Evolutionary conservation across 2,113 vertebrate genomes (phyloP), one percentile per base, ranked within the genome.

Genomic region (Trematocara variabile): DNA sequence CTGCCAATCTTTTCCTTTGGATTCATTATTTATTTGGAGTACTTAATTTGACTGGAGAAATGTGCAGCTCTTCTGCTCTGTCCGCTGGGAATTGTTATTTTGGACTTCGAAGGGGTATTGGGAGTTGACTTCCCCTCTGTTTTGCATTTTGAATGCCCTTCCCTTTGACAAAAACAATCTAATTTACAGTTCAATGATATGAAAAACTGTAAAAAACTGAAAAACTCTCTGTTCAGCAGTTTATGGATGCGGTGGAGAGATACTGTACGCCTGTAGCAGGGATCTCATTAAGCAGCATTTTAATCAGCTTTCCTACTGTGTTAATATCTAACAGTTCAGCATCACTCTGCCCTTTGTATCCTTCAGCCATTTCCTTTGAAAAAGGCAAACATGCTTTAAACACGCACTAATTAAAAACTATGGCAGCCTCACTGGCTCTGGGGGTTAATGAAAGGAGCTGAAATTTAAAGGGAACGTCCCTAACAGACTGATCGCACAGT

Each of bases 201-300:
- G 16, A 77, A 81, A 41, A 84, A 20, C 12, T 79, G 25, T 25
- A 25, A 25, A 25, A 25, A 25, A 28, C 25, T 28, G 25, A 28
- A 28, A 28, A 28, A 28, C 25, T 89, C 60, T 63, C 25, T 13
- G 25, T 37, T 48, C 80, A 83, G 80, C 54, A 39, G 18, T 79
- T 83, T 28, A 55, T 77, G 25, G 77, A 65, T 20, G 8, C 34
- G 10, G 22, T 63, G 34, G n/a, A 79, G 48, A 77, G 55, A 79
- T 16, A 48, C 52, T 85, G 63, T 55, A 53, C 2, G 80, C 85
- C 81, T 37, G 22, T 44, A 63, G 92, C 84, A 46, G 30, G 12
- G 58, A 60, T 90, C 86, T 90, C 89, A 93, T 93, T 92, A 91
- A 79, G 85, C 68, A 78, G 33, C 73, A 30, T 91, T 93, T 91